Evolutionary conservation across 2,797 vertebrate species (phyloP).

Genomic region (Arnoldichthys spilopterus): DNA sequence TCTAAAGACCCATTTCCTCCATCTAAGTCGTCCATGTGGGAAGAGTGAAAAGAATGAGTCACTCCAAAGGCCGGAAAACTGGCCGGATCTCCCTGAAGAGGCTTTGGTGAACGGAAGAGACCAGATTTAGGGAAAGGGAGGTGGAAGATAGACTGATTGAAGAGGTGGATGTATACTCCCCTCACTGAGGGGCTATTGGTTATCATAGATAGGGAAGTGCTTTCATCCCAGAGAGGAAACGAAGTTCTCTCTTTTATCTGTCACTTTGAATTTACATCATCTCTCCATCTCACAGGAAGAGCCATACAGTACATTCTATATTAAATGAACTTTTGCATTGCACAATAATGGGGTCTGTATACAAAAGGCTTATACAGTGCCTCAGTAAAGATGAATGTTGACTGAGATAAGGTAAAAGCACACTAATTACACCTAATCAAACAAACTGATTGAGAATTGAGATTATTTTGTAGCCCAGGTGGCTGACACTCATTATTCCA

Average conservation of each 20-base stretch:
- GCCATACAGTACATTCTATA: slow-evolving; percentile 27
- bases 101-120: slow-evolving; percentile 25
- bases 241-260: slow-evolving; percentile 51
- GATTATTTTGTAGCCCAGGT: slow-evolving; percentile 15
- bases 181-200: slow-evolving; percentile 50
- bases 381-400: slow-evolving; percentile 10
- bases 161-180: slow-evolving; percentile 34
- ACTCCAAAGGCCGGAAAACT: slow-evolving; percentile 36
- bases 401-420: slow-evolving; percentile 4
- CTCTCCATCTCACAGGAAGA: slow-evolving; percentile 37
- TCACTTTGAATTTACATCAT: slow-evolving; percentile 38
- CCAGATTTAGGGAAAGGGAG: slow-evolving; percentile 42
- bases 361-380: neutral
- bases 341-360: slow-evolving; percentile 13
- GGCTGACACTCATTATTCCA: slow-evolving; percentile 5
- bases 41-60: slow-evolving; percentile 8
- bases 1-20: slow-evolving; percentile 45
- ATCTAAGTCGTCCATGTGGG: slow-evolving; percentile 25
- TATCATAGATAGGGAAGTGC: slow-evolving; percentile 52
- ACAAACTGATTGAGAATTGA: slow-evolving; percentile 2
- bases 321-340: slow-evolving; percentile 5
- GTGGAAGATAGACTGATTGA: slow-evolving; percentile 46
- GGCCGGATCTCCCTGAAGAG: slow-evolving; percentile 50
- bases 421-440: slow-evolving; percentile 26
- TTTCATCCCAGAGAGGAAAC: slow-evolving; percentile 52